These are phyloP conservation scores for Mesodorylaimus sp. DNA, from an alignment of 2,888 invertebrate species.

Conservation along the genomic window DNA sequence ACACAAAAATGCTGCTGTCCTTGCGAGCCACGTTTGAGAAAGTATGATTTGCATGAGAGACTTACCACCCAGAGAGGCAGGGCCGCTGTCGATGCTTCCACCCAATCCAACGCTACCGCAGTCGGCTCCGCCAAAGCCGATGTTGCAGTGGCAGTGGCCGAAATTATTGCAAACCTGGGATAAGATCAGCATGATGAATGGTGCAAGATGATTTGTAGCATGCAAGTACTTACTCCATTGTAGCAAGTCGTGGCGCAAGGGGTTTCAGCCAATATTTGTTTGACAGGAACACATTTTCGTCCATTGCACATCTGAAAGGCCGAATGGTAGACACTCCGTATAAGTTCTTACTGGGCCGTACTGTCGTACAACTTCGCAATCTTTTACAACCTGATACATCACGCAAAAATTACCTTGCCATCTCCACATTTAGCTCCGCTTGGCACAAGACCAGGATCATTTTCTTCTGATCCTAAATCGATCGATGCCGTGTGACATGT, in stretches of 20 bases:
- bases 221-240: too few species aligned
- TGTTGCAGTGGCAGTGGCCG: constrained; percentile 82
- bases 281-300: constrained; percentile 61
- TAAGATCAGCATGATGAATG: not conserved
- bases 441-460: constrained; percentile 84
- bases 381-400: constrained; percentile 17
- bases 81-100: constrained; percentile 73
- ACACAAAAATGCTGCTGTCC: too few species aligned
- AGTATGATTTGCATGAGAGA: too few species aligned
- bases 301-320: constrained; percentile 64
- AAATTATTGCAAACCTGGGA: constrained; percentile 24
- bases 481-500: constrained; percentile 23
- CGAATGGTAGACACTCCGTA: too few species aligned
- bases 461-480: constrained; percentile 57
- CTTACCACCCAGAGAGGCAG: too few species aligned
- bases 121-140: constrained; percentile 67
- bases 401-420: constrained; percentile 44
- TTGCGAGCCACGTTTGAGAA: too few species aligned
- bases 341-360: too few species aligned
- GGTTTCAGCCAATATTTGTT: constrained; percentile 37
- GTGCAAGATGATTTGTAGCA: not conserved
- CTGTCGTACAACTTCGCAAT: too few species aligned
- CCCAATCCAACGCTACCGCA: constrained; percentile 71
- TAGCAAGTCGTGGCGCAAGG: not conserved
- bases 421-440: constrained; percentile 78